Base-by-base conservation (phyloP, 2,797 vertebrate genomes). In the Cossypha caffra region DNA sequence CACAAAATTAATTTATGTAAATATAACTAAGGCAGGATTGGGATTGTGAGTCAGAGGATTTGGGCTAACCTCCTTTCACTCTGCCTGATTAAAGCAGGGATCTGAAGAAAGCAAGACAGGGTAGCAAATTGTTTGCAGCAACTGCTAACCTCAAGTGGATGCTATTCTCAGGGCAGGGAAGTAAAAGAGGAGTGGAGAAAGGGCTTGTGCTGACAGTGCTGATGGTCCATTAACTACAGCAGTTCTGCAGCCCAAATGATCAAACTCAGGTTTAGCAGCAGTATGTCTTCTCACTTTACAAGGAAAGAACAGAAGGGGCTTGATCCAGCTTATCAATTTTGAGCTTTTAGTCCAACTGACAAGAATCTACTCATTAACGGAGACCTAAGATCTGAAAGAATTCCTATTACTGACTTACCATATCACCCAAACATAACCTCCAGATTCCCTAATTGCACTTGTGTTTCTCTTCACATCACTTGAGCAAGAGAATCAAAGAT, bases 291-390 rank as follows among this genome's bases (percentile, higher is more conserved):
- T 78, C 73, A 48, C 61, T 97, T 93, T 75, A 86, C 90, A 95
- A 88, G 83, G 66, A 88, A 92, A 82, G 64, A 90, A 93, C 25
- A 89, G 72, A 95, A 95, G 37, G 21, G 38, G 33, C 48, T 95
- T 91, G 77, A 88, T 94, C 63, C 43, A 84, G 82, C 40, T 86
- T 78, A 96, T 61, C 88, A 90, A 33, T 95, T 88, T 87, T 58
- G 72, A 85, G 79, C 29, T 73, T 89, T 88, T 68, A 72, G 63
- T 45, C 31, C 94, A 92, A 95, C 43, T 91, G 96, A 96, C 92
- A 96, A 93, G 78, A 78, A 94, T 95, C 81, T 84, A 87, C 77
- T 97, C 88, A 97, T 97, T 97, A 96, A 91, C 14, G 9, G 69
- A 86, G 75, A 81, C 37, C 59, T 33, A 68, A 94, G 52, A 90